Evolutionary conservation across 1,140 invertebrate genomes (phyloP).

Genomic region (Drosophila bocqueti): DNA sequence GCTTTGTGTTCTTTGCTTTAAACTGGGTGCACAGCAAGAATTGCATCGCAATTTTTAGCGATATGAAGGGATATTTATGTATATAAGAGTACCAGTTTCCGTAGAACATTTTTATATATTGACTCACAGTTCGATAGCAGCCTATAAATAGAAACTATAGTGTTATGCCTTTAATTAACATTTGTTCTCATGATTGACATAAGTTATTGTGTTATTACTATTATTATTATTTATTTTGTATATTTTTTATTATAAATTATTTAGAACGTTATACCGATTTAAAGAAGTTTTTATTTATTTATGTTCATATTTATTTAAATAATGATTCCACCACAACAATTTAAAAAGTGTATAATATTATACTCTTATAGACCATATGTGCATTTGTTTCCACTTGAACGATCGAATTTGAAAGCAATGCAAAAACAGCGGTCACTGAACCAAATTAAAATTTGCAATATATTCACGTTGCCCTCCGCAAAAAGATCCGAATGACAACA

Average conservation of each 20-base stretch:
- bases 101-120: neutral
- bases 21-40: neutral
- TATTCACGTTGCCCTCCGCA: too few species aligned
- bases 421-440: neutral
- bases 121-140: neutral
- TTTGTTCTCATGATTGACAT: too few species aligned
- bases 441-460: slow-evolving; percentile 1
- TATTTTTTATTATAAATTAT: neutral
- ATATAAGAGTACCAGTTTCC: neutral
- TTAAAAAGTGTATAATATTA: neutral
- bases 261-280: neutral
- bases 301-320: neutral
- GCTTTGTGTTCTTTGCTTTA: neutral
- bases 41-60: neutral
- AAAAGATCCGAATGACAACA: neutral
- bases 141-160: neutral
- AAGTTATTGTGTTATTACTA: too few species aligned
- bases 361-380: neutral
- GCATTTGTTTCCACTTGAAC: neutral
- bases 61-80: neutral
- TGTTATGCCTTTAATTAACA: too few species aligned
- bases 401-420: neutral
- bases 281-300: neutral
- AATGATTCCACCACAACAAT: neutral
- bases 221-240: neutral